A percentile compares a stretch with the other conserved stretches of the same genome.
Evolutionary conservation across 2,888 invertebrate species (phyloP).

Genomic region (Callyntrura guangdongensis): DNA sequence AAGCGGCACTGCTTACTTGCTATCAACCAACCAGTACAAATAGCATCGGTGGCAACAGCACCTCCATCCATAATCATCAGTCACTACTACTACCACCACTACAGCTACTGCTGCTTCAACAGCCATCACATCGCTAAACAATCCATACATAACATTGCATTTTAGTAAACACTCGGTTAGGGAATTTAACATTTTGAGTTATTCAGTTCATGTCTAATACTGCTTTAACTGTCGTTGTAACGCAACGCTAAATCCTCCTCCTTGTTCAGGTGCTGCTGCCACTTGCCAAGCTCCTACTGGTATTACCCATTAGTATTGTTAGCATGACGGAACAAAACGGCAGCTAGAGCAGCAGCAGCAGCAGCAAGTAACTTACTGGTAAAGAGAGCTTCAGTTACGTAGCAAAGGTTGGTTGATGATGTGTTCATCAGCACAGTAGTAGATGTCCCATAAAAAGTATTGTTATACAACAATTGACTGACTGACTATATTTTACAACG

Average conservation of each 20-base stretch:
- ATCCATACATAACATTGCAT: slow-evolving; percentile 8
- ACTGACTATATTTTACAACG: neutral
- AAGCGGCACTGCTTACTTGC: neutral
- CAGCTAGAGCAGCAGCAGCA: neutral
- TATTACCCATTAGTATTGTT: neutral
- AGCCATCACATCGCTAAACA: neutral
- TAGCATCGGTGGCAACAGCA: no score
- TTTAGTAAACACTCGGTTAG: neutral
- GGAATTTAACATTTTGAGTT: slow-evolving; percentile 3
- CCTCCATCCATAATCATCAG: no score
- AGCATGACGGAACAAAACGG: neutral
- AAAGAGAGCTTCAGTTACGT: no score
- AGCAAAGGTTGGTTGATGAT: neutral
- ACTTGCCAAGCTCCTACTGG: neutral
- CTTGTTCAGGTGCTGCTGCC: neutral
- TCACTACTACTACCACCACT: neutral
- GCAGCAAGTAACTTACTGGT: no score
- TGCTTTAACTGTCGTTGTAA: slow-evolving; percentile 4
- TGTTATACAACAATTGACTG: neutral
- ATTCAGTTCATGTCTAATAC: slow-evolving; percentile 10
- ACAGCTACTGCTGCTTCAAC: no score
- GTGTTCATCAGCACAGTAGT: neutral
- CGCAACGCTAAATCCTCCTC: neutral
- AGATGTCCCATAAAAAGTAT: neutral
- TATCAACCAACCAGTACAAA: no score